phyloP scores from a whole-genome alignment of 2,113 vertebrate genomes.

The Malurus elegans region DNA sequence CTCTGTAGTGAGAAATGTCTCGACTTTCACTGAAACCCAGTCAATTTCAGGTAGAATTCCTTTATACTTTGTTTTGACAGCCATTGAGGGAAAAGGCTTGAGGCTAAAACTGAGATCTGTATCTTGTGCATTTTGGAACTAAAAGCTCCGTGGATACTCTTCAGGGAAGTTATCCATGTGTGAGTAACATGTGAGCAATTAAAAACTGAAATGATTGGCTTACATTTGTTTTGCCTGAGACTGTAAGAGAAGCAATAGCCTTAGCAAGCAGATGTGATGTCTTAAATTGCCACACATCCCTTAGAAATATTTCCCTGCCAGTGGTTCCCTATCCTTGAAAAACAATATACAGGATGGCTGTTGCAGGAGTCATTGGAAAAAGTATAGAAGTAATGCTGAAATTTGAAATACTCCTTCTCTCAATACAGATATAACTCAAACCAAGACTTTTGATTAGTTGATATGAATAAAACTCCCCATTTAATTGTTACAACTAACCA shows the following conservation, averaged over 20 bases:
- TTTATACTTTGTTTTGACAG: constrained; percentile 4
- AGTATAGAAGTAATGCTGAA: not conserved
- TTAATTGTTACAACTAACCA: not conserved
- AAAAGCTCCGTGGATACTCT: not conserved
- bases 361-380: not conserved
- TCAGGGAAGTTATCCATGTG: not conserved
- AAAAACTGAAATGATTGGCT: not conserved
- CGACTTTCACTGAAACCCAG: not conserved
- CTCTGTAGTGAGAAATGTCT: not conserved
- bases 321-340: not conserved
- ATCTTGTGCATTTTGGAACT: not conserved
- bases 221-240: not conserved
- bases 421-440: not conserved
- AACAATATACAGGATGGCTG: not conserved
- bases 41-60: not conserved
- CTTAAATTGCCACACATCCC: not conserved
- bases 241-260: not conserved
- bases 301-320: not conserved
- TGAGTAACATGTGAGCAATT: not conserved
- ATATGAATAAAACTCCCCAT: not conserved
- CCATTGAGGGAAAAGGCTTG: not conserved
- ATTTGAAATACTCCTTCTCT: not conserved
- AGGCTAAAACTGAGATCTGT: constrained; percentile 13
- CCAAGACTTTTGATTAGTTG: not conserved
- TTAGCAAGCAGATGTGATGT: not conserved